These are phyloP conservation scores for Ladona fulva DNA, from an alignment of 1,140 invertebrate genomes.

Conservation along the genomic window DNA sequence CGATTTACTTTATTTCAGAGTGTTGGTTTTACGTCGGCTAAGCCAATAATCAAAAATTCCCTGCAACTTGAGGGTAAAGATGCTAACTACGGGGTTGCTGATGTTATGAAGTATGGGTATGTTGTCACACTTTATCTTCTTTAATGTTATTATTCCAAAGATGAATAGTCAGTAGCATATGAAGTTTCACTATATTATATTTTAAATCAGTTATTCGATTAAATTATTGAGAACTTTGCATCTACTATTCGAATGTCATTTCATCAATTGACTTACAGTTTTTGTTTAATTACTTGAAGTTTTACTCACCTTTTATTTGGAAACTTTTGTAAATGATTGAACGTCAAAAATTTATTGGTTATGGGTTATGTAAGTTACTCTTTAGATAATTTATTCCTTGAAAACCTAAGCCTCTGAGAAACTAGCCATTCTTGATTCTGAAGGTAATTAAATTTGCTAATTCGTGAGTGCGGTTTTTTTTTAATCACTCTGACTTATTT, in stretches of 20 bases:
- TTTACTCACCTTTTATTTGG: no score
- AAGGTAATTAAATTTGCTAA: background rate
- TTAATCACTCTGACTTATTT: background rate
- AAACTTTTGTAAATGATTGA: no score
- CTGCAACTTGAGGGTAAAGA: conserved; percentile 33
- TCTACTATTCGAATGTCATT: background rate
- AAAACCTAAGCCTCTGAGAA: background rate
- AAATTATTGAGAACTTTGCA: background rate
- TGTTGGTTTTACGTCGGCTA: conserved; percentile 44
- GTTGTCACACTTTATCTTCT: conserved; percentile 13
- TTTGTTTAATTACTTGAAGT: no score
- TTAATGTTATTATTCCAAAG: background rate
- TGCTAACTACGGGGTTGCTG: conserved; percentile 41
- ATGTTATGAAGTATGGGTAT: conserved; percentile 43
- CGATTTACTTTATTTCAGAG: conserved; percentile 37
- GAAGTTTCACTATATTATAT: background rate
- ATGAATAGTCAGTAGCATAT: background rate
- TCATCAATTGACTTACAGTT: no score
- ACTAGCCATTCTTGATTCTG: background rate
- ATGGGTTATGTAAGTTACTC: no score
- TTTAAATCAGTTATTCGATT: background rate
- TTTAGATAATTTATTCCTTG: no score
- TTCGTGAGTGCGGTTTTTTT: background rate
- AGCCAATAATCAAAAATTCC: conserved; percentile 35
- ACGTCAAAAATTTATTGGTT: no score